These are phyloP conservation scores for Petrocephalus microphthalmus DNA, from an alignment of 2,113 vertebrate genomes.

Conservation along the genomic window DNA sequence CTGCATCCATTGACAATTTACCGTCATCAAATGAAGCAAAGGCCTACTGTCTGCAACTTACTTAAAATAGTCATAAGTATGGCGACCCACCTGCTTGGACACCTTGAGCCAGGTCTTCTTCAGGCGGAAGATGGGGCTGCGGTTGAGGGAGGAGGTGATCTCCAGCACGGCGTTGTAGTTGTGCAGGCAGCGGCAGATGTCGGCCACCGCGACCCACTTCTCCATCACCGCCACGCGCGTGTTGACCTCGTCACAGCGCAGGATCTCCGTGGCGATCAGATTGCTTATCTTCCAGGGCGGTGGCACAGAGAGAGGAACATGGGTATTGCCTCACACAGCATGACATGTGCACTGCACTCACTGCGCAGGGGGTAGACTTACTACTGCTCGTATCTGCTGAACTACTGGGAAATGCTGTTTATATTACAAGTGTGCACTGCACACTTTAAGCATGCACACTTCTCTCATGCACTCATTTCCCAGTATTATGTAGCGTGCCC, in stretches of 20 bases:
- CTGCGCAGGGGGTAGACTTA: not conserved
- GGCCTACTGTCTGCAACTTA: not conserved
- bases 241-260: constrained; percentile 76
- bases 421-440: not conserved
- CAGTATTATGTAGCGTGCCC: not conserved
- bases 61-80: not conserved
- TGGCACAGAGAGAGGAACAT: not conserved
- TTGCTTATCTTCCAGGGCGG: constrained; percentile 73
- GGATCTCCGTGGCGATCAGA: constrained; percentile 88
- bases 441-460: not conserved
- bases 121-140: constrained; percentile 92
- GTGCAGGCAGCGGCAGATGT: constrained; percentile 93
- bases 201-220: constrained; percentile 96
- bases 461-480: not conserved
- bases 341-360: not conserved
- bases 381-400: not conserved
- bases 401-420: not conserved
- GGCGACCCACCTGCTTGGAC: constrained; percentile 80
- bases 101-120: constrained; percentile 98
- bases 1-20: not conserved
- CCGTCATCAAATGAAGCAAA: not conserved
- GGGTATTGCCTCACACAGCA: not conserved
- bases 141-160: constrained; percentile 93
- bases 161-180: constrained; percentile 96
- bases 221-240: constrained; percentile 75